Conservation (phyloP, 2,888 invertebrate species). For the Mythimna impura region DNA sequence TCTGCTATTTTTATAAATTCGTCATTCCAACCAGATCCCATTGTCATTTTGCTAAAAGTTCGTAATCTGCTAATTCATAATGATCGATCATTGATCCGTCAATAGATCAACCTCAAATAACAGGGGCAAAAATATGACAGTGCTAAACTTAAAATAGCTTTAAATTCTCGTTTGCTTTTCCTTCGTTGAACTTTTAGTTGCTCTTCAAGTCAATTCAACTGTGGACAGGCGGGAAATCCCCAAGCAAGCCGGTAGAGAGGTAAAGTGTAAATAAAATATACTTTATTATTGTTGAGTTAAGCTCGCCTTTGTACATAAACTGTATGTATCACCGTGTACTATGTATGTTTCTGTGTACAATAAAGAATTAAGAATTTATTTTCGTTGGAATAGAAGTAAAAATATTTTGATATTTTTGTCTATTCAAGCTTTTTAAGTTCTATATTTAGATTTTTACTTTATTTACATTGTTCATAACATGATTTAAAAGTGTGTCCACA, state of each 20-base stretch:
- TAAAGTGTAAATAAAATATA: neutral
- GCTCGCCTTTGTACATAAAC: too few species aligned
- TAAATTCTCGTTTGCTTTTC: neutral
- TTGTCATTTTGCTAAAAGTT: too few species aligned
- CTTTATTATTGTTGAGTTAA: neutral
- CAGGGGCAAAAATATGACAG: neutral
- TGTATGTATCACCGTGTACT: too few species aligned
- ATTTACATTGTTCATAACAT: too few species aligned
- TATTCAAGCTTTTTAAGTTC: neutral
- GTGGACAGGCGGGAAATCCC: neutral
- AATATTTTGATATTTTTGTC: neutral
- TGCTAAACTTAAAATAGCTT: neutral
- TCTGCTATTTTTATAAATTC: too few species aligned
- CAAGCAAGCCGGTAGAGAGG: neutral
- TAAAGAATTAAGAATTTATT: neutral
- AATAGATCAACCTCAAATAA: too few species aligned
- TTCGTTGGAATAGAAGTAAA: neutral
- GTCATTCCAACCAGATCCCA: too few species aligned
- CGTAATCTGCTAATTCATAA: too few species aligned
- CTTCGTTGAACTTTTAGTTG: neutral
- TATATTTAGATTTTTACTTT: too few species aligned
- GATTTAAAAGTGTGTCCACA: too few species aligned
- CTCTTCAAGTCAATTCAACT: neutral
- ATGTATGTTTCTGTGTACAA: too few species aligned
- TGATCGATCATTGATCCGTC: too few species aligned